These are phyloP conservation scores for Sternotherus odoratus DNA, from an alignment of 2,797 vertebrate species.

Conservation along the genomic window DNA sequence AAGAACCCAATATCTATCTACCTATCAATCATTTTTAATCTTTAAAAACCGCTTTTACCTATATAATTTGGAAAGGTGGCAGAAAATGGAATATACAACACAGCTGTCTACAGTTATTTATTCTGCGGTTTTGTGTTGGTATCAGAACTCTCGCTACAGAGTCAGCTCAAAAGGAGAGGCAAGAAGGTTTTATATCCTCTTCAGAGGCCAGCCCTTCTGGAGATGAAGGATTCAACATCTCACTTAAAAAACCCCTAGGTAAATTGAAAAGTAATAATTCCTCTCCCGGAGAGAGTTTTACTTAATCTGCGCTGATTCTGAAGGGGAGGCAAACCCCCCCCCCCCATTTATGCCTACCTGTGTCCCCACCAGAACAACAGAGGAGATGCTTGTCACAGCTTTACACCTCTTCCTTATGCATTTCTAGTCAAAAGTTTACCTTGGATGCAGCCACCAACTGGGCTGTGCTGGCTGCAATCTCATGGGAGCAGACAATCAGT, in stretches of 20 bases:
- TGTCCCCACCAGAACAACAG: neutral
- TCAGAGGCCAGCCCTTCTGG: neutral
- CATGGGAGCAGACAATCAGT: constrained; percentile 96
- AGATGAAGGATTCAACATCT: neutral
- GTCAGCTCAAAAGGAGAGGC: constrained; percentile 2
- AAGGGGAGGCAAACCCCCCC: neutral
- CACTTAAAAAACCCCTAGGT: neutral
- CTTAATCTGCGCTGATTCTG: neutral
- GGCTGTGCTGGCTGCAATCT: constrained; percentile 96
- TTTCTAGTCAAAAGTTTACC: constrained; percentile 76
- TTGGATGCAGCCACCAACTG: constrained; percentile 98
- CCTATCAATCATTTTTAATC: neutral
- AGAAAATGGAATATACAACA: neutral
- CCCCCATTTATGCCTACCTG: fast-evolving
- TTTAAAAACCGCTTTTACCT: neutral
- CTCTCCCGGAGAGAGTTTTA: neutral
- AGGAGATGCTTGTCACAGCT: neutral
- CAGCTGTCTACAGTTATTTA: neutral
- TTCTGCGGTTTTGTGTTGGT: neutral
- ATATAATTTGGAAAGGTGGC: neutral
- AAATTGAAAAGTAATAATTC: neutral
- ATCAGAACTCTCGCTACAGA: constrained; percentile 5
- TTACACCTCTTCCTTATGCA: neutral
- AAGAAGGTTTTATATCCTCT: neutral
- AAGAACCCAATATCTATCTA: neutral